Percentiles rank a stretch among this genome's conserved stretches.
Conservation (phyloP, 2,888 invertebrate genomes). For the Mylabris sibirica region DNA sequence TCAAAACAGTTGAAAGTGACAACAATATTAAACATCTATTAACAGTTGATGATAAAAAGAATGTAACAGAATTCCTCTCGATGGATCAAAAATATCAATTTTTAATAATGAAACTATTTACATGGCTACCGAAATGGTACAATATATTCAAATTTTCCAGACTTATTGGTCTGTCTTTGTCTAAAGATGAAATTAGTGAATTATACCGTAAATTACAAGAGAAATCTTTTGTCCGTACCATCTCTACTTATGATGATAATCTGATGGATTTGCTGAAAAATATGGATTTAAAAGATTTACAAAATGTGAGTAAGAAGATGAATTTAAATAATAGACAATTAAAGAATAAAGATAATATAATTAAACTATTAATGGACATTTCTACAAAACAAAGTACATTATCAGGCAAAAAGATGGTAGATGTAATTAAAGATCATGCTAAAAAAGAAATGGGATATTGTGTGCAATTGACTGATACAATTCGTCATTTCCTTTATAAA, state of each 20-base stretch:
- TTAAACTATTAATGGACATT: slow-evolving; percentile 39
- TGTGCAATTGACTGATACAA: slow-evolving; percentile 44
- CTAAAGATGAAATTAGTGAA: slow-evolving; percentile 36
- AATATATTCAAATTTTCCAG: slow-evolving; percentile 42
- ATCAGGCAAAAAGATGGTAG: slow-evolving; percentile 43
- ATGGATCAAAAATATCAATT: slow-evolving; percentile 40
- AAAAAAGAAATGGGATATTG: slow-evolving; percentile 46
- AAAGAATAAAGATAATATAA: slow-evolving; percentile 37
- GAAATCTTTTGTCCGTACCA: slow-evolving; percentile 37
- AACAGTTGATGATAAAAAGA: slow-evolving; percentile 19
- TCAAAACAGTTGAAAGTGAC: neutral
- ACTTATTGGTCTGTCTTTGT: slow-evolving; percentile 35
- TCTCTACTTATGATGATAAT: slow-evolving; percentile 37
- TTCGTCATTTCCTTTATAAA: slow-evolving; percentile 44
- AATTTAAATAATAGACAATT: slow-evolving; percentile 24
- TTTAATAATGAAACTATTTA: slow-evolving; percentile 43
- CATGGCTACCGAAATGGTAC: slow-evolving; percentile 43
- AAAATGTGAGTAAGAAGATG: slow-evolving; percentile 36
- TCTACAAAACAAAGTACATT: slow-evolving; percentile 48
- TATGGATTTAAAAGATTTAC: slow-evolving; percentile 34
- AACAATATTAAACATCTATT: slow-evolving; percentile 19
- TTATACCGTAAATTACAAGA: slow-evolving; percentile 34
- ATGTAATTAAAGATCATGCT: slow-evolving; percentile 46
- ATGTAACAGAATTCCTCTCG: slow-evolving; percentile 31
- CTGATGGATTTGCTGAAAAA: slow-evolving; percentile 32